phyloP scores from a whole-genome alignment of 2,888 invertebrate genomes.

The Noctua comes region DNA sequence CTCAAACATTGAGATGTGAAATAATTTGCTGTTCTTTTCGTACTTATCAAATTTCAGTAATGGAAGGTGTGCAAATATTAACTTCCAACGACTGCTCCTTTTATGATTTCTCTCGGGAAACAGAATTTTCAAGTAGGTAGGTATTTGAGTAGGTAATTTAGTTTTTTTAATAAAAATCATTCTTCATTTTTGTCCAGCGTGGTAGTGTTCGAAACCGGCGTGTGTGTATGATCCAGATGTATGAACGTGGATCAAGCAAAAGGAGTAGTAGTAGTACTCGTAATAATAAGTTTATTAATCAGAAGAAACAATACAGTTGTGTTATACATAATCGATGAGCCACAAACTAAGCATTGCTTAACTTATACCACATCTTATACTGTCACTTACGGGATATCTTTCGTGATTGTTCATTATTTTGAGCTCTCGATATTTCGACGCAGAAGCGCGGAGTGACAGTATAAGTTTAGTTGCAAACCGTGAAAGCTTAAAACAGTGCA shows the following conservation, averaged over 20 bases:
- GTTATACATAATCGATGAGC: too few relatives aligned
- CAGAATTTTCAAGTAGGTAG: constrained; percentile 12
- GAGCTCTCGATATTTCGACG: too few relatives aligned
- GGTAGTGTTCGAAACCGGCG: not conserved
- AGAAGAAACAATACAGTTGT: too few relatives aligned
- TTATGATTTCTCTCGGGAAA: constrained; percentile 47
- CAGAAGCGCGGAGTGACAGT: too few relatives aligned
- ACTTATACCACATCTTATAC: too few relatives aligned
- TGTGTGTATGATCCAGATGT: not conserved
- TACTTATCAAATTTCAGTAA: constrained; percentile 6
- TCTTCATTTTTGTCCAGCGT: not conserved
- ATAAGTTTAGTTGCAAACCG: too few relatives aligned
- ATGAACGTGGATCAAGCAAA: not conserved
- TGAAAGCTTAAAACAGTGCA: too few relatives aligned
- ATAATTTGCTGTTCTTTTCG: constrained; percentile 10
- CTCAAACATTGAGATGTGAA: constrained; percentile 12
- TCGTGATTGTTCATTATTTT: too few relatives aligned
- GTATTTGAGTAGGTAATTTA: constrained; percentile 12
- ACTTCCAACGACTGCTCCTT: not conserved
- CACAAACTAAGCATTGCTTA: too few relatives aligned
- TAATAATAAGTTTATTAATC: too few relatives aligned
- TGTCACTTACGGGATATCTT: too few relatives aligned
- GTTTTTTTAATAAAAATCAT: not conserved
- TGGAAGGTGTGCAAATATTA: constrained; percentile 37
- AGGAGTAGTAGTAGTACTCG: not conserved